A percentile compares a stretch with the other conserved stretches of the same genome.
These are phyloP conservation scores for Limanda limanda DNA, from an alignment of 2,113 vertebrate genomes.

Conservation along the genomic window DNA sequence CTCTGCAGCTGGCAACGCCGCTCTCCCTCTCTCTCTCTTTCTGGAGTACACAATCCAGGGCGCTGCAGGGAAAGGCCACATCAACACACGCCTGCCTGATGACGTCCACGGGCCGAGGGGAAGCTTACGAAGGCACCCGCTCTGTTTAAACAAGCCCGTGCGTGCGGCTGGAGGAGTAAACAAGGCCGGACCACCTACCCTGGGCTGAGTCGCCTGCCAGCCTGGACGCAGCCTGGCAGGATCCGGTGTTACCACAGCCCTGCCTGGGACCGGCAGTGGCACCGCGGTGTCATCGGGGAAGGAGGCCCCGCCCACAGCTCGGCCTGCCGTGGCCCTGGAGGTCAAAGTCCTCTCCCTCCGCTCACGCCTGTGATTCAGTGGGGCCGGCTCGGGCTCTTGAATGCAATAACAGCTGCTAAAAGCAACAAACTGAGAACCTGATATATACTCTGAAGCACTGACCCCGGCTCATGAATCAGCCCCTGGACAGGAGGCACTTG, in stretches of 20 bases:
- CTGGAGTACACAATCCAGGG: conserved; percentile 41
- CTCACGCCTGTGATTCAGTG: conserved; percentile 28
- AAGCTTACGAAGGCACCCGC: conserved; percentile 70
- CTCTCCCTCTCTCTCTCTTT: conserved; percentile 27
- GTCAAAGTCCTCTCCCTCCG: conserved; percentile 7
- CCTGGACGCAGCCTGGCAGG: conserved; percentile 42
- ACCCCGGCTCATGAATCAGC: conserved; percentile 70
- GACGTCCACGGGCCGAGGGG: conserved; percentile 68
- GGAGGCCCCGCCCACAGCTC: conserved; percentile 23
- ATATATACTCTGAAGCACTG: conserved; percentile 70
- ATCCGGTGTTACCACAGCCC: neutral
- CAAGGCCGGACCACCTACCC: conserved; percentile 82
- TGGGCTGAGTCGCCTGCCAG: conserved; percentile 53
- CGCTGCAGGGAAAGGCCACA: conserved; percentile 63
- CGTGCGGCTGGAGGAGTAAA: conserved; percentile 74
- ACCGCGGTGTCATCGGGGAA: conserved; percentile 3
- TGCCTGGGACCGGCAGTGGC: neutral
- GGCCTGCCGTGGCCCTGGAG: conserved; percentile 10
- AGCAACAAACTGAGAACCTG: conserved; percentile 76
- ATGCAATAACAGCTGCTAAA: conserved; percentile 79
- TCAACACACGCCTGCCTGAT: conserved; percentile 58
- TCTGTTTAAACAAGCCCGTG: conserved; percentile 79
- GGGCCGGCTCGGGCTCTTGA: conserved; percentile 60
- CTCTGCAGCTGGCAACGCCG: conserved; percentile 55
- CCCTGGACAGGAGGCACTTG: conserved; percentile 58